These are phyloP conservation scores for Lepidurus arcticus DNA, from an alignment of 1,140 invertebrate genomes.

Conservation along the genomic window DNA sequence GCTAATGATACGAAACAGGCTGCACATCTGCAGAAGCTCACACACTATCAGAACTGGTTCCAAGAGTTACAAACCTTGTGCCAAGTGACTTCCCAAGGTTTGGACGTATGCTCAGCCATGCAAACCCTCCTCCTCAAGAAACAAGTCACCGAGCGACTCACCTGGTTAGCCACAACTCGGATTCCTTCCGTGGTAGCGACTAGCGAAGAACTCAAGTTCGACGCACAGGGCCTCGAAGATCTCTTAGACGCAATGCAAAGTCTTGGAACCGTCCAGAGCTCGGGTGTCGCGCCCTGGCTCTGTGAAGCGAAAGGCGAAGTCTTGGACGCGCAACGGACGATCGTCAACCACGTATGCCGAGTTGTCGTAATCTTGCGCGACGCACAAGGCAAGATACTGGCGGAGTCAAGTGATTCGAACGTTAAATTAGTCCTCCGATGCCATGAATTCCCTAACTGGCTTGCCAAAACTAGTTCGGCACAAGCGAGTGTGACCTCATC, in stretches of 20 bases:
- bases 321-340: not conserved
- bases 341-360: not conserved
- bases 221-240: not conserved
- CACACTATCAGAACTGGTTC: not conserved
- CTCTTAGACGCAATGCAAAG: not conserved
- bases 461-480: not conserved
- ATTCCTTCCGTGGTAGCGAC: not conserved
- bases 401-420: not conserved
- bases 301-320: slow-evolving; percentile 5
- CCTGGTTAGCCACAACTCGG: not conserved
- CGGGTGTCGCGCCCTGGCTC: not conserved
- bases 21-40: not conserved
- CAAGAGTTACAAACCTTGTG: not conserved
- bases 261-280: not conserved
- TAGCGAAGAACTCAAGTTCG: not conserved
- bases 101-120: slow-evolving; percentile 13
- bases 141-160: slow-evolving; percentile 6
- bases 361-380: not conserved
- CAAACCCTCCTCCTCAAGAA: slow-evolving; percentile 4
- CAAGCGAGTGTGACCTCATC: not conserved
- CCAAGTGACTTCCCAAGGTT: not conserved
- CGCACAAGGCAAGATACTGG: not conserved
- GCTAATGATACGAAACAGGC: not conserved
- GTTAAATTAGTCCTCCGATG: not conserved
- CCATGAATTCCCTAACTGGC: not conserved